Evolutionary conservation across 2,797 vertebrate genomes (phyloP).

Genomic region (Pyrocephalus nanus): DNA sequence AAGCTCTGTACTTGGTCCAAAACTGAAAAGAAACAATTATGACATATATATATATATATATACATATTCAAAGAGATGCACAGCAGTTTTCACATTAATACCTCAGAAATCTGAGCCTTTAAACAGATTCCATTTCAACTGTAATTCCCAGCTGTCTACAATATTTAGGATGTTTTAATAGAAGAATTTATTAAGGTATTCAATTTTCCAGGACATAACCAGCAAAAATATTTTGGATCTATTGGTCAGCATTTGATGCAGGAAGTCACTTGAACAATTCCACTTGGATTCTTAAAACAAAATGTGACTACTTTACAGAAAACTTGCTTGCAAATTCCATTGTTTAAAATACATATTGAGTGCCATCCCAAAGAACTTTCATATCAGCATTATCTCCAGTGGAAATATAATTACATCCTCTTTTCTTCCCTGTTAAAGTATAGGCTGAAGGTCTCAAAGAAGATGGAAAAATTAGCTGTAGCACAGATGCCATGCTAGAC

Average conservation of each 20-base stretch:
- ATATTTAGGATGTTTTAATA: neutral
- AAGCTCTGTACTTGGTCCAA: constrained; percentile 88
- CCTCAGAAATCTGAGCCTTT: neutral
- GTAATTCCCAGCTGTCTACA: neutral
- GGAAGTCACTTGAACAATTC: neutral
- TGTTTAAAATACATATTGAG: neutral
- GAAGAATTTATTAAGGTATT: neutral
- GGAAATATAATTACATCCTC: neutral
- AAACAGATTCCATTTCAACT: neutral
- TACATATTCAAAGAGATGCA: neutral
- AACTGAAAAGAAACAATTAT: constrained; percentile 74
- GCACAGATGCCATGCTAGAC: neutral
- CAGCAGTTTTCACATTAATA: neutral
- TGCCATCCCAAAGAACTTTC: neutral
- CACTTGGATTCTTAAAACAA: neutral
- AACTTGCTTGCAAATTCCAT: neutral
- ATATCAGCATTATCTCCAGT: neutral
- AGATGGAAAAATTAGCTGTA: neutral
- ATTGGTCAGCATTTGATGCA: neutral
- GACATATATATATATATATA: neutral
- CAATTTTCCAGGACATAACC: neutral
- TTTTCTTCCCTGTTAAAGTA: neutral
- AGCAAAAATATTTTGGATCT: neutral
- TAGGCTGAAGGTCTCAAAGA: neutral
- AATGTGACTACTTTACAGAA: neutral